Evolutionary conservation across 1,140 invertebrate genomes (phyloP).

Genomic region (Bombus fervidus): DNA sequence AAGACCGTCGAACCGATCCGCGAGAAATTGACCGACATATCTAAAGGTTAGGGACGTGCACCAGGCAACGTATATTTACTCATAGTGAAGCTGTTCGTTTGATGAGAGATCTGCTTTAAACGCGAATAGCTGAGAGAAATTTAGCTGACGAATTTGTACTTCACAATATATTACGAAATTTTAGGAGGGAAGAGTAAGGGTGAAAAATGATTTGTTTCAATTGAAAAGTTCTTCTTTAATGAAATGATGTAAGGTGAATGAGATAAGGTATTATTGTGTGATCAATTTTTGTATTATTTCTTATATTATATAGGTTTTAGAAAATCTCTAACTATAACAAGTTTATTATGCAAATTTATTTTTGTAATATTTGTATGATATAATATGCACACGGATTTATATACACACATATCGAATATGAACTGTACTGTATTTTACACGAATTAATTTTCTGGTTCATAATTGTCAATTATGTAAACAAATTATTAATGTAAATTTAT

Average conservation of each 20-base stretch:
- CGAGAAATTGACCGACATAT: constrained; percentile 40
- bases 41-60: constrained; percentile 18
- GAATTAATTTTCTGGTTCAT: background rate
- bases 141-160: background rate
- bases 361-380: too few species aligned
- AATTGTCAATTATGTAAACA: too few species aligned
- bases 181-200: background rate
- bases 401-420: too few species aligned
- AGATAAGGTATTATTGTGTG: background rate
- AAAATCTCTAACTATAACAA: background rate
- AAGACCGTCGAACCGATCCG: constrained; percentile 17
- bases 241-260: background rate
- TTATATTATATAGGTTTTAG: background rate
- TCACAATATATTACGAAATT: background rate
- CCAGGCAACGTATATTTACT: background rate
- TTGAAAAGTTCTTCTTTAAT: background rate
- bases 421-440: too few species aligned
- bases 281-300: background rate
- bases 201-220: background rate
- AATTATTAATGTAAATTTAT: background rate
- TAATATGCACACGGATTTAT: too few species aligned
- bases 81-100: background rate
- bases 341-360: background rate
- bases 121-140: background rate
- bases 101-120: background rate